These are phyloP conservation scores for Psammodynastes pulverulentus DNA, from an alignment of 2,113 vertebrate species.

Conservation along the genomic window DNA sequence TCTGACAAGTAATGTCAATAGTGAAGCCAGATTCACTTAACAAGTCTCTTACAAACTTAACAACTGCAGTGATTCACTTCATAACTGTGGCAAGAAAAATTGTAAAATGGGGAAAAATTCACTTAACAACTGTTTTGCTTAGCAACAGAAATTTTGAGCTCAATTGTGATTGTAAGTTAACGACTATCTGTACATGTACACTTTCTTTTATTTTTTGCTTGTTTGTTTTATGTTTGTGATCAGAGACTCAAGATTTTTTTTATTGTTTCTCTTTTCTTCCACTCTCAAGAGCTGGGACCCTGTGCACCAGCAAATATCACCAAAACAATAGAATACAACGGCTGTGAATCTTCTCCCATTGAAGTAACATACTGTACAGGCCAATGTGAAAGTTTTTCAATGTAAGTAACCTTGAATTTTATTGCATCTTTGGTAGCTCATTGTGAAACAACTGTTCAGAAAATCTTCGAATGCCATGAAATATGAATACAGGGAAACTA, in stretches of 20 bases:
- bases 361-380: slow-evolving; percentile 67
- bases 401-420: slow-evolving; percentile 48
- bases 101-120: neutral
- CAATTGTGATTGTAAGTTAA: neutral
- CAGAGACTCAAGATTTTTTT: slow-evolving; percentile 18
- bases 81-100: neutral
- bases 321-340: slow-evolving; percentile 37
- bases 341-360: slow-evolving; percentile 64
- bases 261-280: neutral
- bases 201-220: neutral
- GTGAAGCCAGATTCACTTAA: neutral
- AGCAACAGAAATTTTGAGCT: neutral
- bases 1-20: neutral
- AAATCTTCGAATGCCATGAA: neutral
- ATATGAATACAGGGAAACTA: neutral
- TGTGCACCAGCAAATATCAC: slow-evolving; percentile 26
- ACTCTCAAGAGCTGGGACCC: slow-evolving; percentile 17
- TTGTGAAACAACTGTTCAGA: neutral
- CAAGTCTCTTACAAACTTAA: neutral
- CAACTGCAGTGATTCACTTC: neutral
- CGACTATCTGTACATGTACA: neutral
- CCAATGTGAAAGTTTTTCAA: slow-evolving; percentile 62
- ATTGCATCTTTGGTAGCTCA: neutral
- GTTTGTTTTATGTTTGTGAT: neutral
- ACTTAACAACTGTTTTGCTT: neutral